Evolutionary conservation across 2,113 vertebrate species (phyloP), one percentile per base, ranked within the genome.

Genomic region (Tinamus guttatus): DNA sequence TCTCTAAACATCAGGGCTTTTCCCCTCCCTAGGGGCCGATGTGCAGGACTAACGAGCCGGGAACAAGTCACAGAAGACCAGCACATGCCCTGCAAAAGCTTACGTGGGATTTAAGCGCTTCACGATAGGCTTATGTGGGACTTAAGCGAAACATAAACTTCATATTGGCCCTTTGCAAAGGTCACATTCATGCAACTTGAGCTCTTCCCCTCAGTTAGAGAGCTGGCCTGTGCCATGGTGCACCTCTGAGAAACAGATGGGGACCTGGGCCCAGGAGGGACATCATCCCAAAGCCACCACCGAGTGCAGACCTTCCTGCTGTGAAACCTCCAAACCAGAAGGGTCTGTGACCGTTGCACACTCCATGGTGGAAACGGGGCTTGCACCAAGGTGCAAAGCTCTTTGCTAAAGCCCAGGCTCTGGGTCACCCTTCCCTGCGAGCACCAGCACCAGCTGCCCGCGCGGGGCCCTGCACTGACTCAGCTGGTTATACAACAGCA

Each of bases 91-190:
- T 59, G 64, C 85, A 58, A 93, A 82, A 88, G 93, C 95, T 94
- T 93, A 91, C 71, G 9, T 84, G 94, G 94, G 94, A 89, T 95
- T 95, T 95, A 94, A 90, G 69, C 63, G 78, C 87, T 85, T 90
- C 93, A 63, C 7, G 81, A 86, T 64, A 81, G 90, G 88, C 90
- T 96, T 81, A 73, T 45, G 77, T 36, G 85, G 92, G 90, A 79
- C 93, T 84, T 80, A 85, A 89, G 90, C 49, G 94, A 92, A 92
- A 84, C 90, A 81, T 38, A 93, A 94, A 95, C 90, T 88, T 81
- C 92, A 92, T 63, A 80, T 54, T 76, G 59, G 88, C 92, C 92
- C 81, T 80, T 36, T 3, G 34, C 73, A 93, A 49, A 81, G 94
- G 80, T 88, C 94, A 84, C 76, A 25, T 4, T 28, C 2, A 1